These are phyloP conservation scores for Erythrolamprus reginae DNA, from an alignment of 2,113 vertebrate genomes.

Conservation along the genomic window DNA sequence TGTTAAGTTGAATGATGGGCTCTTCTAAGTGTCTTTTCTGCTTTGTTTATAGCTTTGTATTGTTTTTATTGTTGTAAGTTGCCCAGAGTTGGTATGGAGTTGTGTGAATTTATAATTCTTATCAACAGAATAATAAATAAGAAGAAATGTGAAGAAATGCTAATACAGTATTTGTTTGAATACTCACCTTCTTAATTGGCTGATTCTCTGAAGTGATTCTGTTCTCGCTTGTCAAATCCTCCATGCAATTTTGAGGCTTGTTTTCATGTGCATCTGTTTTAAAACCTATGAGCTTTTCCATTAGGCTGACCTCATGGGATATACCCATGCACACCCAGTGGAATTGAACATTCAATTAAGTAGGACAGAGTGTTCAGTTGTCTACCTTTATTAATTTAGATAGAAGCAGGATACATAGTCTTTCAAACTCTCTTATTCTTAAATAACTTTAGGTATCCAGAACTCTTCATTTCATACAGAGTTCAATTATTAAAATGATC, in stretches of 20 bases:
- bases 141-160: background rate
- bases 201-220: background rate
- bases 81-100: background rate
- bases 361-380: constrained; percentile 15
- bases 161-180: background rate
- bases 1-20: background rate
- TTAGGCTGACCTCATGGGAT: background rate
- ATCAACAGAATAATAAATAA: background rate
- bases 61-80: background rate
- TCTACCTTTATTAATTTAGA: background rate
- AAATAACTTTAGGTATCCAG: background rate
- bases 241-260: background rate
- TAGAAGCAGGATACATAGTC: constrained; percentile 1
- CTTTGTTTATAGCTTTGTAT: background rate
- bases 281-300: constrained; percentile 27
- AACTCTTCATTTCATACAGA: constrained; percentile 11
- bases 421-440: background rate
- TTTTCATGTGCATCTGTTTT: constrained; percentile 20
- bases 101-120: background rate
- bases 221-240: constrained; percentile 5
- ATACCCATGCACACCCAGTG: constrained; percentile 22
- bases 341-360: constrained; percentile 43
- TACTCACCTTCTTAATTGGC: background rate
- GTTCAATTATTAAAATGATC: background rate
- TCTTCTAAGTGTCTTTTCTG: background rate